These are phyloP conservation scores for Periplaneta americana DNA, from an alignment of 1,140 invertebrate species.

Conservation along the genomic window DNA sequence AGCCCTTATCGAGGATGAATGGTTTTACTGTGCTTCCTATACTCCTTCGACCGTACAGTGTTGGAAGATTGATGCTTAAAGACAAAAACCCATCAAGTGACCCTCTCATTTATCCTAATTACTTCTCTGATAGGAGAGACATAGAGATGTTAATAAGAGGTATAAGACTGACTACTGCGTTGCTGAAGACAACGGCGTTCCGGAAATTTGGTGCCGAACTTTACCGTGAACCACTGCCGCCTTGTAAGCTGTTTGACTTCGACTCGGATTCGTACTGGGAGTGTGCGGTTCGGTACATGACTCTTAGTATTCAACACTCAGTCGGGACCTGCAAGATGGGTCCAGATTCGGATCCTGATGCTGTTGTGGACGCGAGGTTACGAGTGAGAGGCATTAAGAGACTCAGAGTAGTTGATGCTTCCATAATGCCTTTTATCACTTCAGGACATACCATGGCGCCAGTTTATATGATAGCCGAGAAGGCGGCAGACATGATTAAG, in stretches of 20 bases:
- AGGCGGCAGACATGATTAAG: no score
- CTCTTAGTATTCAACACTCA: not conserved
- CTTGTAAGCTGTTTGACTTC: conserved; percentile 24
- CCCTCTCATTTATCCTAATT: conserved; percentile 88
- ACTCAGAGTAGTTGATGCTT: no score
- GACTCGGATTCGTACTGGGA: conserved; percentile 26
- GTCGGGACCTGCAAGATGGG: conserved; percentile 40
- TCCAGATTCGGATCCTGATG: conserved; percentile 8
- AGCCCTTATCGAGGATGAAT: conserved; percentile 1
- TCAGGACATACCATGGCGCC: conserved; percentile 42
- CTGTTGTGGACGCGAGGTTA: conserved; percentile 24
- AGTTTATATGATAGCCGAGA: no score
- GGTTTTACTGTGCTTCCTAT: conserved; percentile 45
- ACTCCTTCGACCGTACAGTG: conserved; percentile 60
- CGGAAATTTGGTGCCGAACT: not conserved
- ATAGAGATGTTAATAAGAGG: conserved; percentile 63
- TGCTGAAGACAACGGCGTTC: not conserved
- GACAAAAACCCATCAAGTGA: conserved; percentile 72
- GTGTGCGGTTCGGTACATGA: conserved; percentile 25
- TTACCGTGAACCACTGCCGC: conserved; percentile 21
- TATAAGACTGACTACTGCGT: not conserved
- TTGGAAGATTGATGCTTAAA: conserved; percentile 35
- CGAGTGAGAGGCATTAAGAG: conserved; percentile 31
- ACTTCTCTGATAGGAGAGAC: conserved; percentile 76
- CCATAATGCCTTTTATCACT: conserved; percentile 25